Evolutionary conservation across 2,113 vertebrate species (phyloP).

Genomic region (Stomatorhinus ivindoensis): DNA sequence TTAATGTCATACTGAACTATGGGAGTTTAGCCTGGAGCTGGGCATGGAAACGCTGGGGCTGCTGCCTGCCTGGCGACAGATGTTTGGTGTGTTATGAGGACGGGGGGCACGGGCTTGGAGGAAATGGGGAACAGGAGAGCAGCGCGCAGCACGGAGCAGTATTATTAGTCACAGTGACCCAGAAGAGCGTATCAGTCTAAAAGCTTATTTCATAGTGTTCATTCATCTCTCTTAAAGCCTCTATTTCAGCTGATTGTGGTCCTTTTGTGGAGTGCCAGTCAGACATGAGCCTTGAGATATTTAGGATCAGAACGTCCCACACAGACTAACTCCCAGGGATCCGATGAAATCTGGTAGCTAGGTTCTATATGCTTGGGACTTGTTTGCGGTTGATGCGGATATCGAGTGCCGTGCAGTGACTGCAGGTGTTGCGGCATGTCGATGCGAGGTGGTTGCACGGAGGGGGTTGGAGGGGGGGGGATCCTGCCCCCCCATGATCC

Average conservation of each 20-base stretch:
- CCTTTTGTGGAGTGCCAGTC: not conserved
- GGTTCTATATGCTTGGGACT: not conserved
- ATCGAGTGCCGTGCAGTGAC: not conserved
- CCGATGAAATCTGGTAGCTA: not conserved
- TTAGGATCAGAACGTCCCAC: not conserved
- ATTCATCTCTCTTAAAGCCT: not conserved
- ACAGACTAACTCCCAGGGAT: not conserved
- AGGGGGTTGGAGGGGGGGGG: not conserved
- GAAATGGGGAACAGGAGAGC: not conserved
- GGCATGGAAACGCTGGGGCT: not conserved
- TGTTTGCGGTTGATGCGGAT: not conserved
- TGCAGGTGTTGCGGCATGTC: not conserved
- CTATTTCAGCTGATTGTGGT: not conserved
- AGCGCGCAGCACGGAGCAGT: not conserved
- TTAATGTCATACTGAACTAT: not conserved
- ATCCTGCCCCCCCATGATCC: not conserved
- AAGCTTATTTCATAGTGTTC: not conserved
- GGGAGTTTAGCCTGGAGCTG: not conserved
- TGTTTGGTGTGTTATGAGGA: not conserved
- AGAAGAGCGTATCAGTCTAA: not conserved
- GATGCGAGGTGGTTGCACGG: not conserved
- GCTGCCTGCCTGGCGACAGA: not conserved
- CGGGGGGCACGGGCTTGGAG: not conserved
- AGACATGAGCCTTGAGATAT: not conserved
- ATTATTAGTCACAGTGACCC: not conserved